Conservation (phyloP, 2,888 invertebrate genomes). For the Tupiocoris notatus region DNA sequence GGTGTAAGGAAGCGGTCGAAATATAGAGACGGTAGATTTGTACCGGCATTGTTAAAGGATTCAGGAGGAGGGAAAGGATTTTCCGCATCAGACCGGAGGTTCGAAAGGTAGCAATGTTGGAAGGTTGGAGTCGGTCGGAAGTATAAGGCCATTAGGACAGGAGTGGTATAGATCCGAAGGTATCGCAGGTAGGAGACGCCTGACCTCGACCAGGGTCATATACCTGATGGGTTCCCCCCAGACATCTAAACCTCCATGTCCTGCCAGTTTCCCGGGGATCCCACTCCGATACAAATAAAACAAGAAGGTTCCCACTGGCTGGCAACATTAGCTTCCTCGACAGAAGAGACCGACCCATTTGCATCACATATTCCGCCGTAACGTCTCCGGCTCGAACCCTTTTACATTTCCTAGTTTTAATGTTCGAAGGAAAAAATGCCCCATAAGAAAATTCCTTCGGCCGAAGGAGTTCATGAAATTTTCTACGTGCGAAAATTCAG, state of each 20-base stretch:
- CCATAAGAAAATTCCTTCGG: too few species aligned
- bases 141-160: constrained; percentile 20
- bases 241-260: neutral
- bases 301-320: constrained; percentile 22
- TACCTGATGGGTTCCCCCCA: constrained; percentile 16
- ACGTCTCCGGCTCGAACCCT: neutral
- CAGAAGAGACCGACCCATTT: neutral
- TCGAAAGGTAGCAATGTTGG: neutral
- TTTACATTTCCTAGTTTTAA: too few species aligned
- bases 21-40: constrained; percentile 13
- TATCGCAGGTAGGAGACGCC: neutral
- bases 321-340: constrained; percentile 15
- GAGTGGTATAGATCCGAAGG: neutral
- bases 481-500: too few species aligned
- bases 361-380: neutral
- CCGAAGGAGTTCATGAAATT: too few species aligned
- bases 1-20: neutral
- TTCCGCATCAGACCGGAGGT: constrained; percentile 13
- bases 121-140: neutral
- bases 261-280: neutral
- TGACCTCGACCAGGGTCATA: constrained; percentile 2
- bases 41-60: constrained; percentile 36
- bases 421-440: too few species aligned
- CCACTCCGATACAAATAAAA: constrained; percentile 38
- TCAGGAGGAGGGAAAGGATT: constrained; percentile 34